phyloP scores from a whole-genome alignment of 2,888 invertebrate genomes.

The Peribatodes rhomboidaria region DNA sequence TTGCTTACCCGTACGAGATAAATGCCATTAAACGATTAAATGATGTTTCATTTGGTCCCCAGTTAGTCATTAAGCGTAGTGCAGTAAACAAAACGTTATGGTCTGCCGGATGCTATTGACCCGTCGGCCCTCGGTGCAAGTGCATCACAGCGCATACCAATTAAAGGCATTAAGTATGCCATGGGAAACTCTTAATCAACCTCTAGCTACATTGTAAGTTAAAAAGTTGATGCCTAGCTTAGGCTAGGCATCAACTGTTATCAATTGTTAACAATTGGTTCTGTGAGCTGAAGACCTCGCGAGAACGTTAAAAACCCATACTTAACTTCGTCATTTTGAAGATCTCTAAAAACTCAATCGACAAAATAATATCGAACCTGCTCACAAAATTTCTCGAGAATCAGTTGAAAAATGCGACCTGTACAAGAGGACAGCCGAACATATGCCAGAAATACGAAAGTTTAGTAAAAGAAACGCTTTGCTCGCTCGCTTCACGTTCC shows the following conservation, averaged over 20 bases:
- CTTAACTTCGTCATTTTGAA: background rate
- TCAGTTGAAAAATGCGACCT: too few species aligned
- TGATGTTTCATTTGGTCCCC: background rate
- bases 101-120: conserved; percentile 58
- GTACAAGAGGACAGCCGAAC: too few species aligned
- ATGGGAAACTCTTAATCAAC: conserved; percentile 58
- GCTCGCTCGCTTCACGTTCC: too few species aligned
- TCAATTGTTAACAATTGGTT: too few species aligned
- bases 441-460: too few species aligned
- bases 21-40: background rate
- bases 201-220: background rate
- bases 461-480: too few species aligned
- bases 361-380: too few species aligned
- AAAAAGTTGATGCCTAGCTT: background rate
- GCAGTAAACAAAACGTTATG: conserved; percentile 11
- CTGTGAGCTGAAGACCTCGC: too few species aligned
- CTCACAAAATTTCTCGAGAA: too few species aligned
- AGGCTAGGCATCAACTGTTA: too few species aligned
- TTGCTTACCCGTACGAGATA: too few species aligned
- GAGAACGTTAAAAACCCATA: too few species aligned
- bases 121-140: conserved; percentile 42
- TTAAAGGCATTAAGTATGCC: conserved; percentile 67
- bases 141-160: conserved; percentile 72
- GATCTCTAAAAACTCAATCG: background rate
- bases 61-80: conserved; percentile 12